These are phyloP conservation scores for Saxicola maurus DNA, from an alignment of 2,797 vertebrate species.

Conservation along the genomic window DNA sequence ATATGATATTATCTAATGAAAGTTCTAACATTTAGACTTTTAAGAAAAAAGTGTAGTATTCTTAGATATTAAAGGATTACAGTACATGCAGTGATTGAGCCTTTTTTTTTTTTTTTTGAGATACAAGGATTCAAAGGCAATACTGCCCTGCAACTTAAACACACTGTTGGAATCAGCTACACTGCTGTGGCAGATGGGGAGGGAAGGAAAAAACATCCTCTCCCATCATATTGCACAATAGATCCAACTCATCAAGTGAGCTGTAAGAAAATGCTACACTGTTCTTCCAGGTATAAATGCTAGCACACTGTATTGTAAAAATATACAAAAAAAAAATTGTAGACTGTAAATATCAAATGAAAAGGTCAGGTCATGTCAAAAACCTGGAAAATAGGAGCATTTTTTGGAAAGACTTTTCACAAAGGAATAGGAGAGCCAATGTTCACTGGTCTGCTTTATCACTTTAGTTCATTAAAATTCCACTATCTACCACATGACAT, in stretches of 20 bases:
- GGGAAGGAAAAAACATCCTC: neutral
- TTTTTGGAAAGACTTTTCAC: neutral
- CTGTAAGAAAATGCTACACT: neutral
- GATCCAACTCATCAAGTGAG: neutral
- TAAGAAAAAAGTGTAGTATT: neutral
- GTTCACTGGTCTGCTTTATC: neutral
- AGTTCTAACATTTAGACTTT: neutral
- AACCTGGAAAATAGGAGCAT: neutral
- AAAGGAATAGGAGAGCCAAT: neutral
- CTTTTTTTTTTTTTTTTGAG: no score
- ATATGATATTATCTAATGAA: neutral
- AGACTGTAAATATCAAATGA: neutral
- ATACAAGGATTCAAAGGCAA: neutral
- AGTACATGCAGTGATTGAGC: neutral
- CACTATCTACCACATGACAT: neutral
- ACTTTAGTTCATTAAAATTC: neutral
- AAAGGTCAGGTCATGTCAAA: neutral
- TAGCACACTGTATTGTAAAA: neutral
- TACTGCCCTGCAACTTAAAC: neutral
- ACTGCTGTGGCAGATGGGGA: neutral
- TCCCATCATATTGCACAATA: neutral
- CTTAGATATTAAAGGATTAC: neutral
- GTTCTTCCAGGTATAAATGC: neutral
- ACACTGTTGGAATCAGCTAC: neutral
- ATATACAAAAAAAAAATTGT: neutral